These are phyloP conservation scores for Catharus bicknelli DNA, from an alignment of 2,113 vertebrate genomes.

Conservation along the genomic window DNA sequence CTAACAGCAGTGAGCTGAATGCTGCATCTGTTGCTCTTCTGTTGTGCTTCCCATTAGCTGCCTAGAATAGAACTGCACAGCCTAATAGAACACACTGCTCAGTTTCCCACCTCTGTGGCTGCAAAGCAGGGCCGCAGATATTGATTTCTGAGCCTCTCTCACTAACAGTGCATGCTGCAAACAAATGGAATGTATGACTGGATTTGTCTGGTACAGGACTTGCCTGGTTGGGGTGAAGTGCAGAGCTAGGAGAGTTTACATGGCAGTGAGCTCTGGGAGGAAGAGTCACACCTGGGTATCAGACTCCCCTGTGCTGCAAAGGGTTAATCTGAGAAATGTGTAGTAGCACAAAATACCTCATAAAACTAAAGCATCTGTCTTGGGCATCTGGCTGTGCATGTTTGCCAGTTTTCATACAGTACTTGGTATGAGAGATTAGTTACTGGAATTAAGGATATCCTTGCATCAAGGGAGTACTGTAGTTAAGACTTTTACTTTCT, in stretches of 20 bases:
- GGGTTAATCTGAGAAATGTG: not conserved
- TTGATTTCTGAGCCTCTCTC: conserved; percentile 15
- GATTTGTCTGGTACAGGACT: not conserved
- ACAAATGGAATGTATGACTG: not conserved
- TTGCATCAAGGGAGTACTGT: not conserved
- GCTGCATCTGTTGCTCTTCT: conserved; percentile 26
- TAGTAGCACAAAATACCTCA: not conserved
- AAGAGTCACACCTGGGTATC: not conserved
- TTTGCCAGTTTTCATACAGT: not conserved
- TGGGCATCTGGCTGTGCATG: conserved; percentile 21
- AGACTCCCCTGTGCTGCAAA: not conserved
- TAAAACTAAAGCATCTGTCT: conserved; percentile 41
- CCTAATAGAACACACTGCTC: not conserved
- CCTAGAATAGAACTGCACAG: conserved; percentile 35
- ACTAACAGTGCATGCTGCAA: conserved; percentile 16
- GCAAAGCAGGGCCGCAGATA: not conserved
- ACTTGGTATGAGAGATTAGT: not conserved
- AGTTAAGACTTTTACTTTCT: conserved; percentile 50
- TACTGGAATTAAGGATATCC: conserved; percentile 8
- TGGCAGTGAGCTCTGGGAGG: not conserved
- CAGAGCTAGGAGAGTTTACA: not conserved
- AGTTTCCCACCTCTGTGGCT: not conserved
- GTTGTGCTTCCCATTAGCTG: conserved; percentile 31
- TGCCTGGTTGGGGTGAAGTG: not conserved
- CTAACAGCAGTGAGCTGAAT: not conserved